Conservation (phyloP, 1,140 invertebrate species). For the Thalassaphorura encarpata region DNA sequence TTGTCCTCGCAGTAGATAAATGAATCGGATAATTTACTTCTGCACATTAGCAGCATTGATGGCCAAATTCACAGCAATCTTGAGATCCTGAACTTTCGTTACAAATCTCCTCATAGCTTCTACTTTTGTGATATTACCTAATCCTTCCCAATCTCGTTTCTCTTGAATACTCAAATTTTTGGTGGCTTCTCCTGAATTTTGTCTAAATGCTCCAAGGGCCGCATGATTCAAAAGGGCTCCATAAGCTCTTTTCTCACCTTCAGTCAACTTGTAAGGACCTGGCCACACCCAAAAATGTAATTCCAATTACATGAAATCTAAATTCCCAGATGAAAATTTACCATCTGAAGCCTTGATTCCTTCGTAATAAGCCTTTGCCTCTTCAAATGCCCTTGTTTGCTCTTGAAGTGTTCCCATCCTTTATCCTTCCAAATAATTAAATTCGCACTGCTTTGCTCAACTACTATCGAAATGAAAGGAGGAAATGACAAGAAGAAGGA, state of each 20-base stretch:
- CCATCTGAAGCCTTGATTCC: slow-evolving; percentile 11
- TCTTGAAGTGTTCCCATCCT: slow-evolving; percentile 18
- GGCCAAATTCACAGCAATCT: slow-evolving; percentile 1
- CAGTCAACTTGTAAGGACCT: slow-evolving; percentile 15
- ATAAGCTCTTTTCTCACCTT: slow-evolving; percentile 1
- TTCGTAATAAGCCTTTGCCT: slow-evolving; percentile 7
- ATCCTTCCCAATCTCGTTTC: slow-evolving; percentile 17
- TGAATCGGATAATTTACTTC: no score
- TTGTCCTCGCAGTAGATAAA: no score
- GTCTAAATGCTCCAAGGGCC: slow-evolving; percentile 11
- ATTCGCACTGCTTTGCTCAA: no score
- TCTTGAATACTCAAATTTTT: neutral
- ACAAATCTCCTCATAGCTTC: slow-evolving; percentile 15
- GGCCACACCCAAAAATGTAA: neutral
- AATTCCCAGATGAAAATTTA: neutral
- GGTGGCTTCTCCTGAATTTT: slow-evolving; percentile 3
- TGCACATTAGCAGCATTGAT: neutral
- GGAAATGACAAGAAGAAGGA: no score
- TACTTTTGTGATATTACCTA: slow-evolving; percentile 13
- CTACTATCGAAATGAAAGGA: no score
- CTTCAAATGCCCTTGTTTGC: slow-evolving; percentile 9
- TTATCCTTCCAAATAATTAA: no score
- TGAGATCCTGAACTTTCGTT: slow-evolving; percentile 7
- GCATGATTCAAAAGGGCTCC: slow-evolving; percentile 12
- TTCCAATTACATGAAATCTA: neutral